Evolutionary conservation across 2,113 vertebrate genomes (phyloP).

Genomic region (Seriola dumerili): DNA sequence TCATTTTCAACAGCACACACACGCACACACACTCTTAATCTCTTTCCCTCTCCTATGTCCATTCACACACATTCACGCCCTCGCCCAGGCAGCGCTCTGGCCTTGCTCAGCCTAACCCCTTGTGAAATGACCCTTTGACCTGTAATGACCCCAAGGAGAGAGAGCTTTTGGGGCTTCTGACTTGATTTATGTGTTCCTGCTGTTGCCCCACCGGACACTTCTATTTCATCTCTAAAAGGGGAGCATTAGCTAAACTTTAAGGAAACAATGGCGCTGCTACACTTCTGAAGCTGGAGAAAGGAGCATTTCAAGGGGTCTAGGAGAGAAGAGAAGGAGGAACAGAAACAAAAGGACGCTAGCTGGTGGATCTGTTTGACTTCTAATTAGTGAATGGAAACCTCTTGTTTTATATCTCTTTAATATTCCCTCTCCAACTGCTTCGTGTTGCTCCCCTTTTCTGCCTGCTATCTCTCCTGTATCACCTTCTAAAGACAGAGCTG

Average conservation of each 20-base stretch:
- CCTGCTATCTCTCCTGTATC: slow-evolving; percentile 34
- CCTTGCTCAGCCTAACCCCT: slow-evolving; percentile 80
- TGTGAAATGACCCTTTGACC: slow-evolving; percentile 86
- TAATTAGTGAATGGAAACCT: slow-evolving; percentile 71
- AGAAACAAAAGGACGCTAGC: slow-evolving; percentile 65
- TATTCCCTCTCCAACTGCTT: slow-evolving; percentile 41
- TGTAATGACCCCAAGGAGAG: slow-evolving; percentile 88
- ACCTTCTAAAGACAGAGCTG: slow-evolving; percentile 38
- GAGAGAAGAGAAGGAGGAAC: slow-evolving; percentile 28
- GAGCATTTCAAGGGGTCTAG: slow-evolving; percentile 51
- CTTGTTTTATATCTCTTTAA: slow-evolving; percentile 38
- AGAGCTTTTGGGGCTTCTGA: slow-evolving; percentile 88
- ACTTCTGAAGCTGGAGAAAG: slow-evolving; percentile 76
- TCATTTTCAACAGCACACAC: slow-evolving; percentile 24
- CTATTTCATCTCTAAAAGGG: slow-evolving; percentile 92
- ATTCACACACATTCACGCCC: slow-evolving; percentile 56
- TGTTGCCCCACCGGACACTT: slow-evolving; percentile 93
- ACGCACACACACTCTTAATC: slow-evolving; percentile 41
- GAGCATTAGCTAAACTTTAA: slow-evolving; percentile 90
- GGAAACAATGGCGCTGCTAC: slow-evolving; percentile 88
- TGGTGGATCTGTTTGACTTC: slow-evolving; percentile 82
- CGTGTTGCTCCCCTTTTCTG: slow-evolving; percentile 7
- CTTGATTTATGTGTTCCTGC: slow-evolving; percentile 97
- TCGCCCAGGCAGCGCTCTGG: slow-evolving; percentile 56
- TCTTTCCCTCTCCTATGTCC: slow-evolving; percentile 23